Percentiles rank a stretch among this genome's conserved stretches.
phyloP scores from a whole-genome alignment of 2,113 vertebrate genomes.

The Cromileptes altivelis region DNA sequence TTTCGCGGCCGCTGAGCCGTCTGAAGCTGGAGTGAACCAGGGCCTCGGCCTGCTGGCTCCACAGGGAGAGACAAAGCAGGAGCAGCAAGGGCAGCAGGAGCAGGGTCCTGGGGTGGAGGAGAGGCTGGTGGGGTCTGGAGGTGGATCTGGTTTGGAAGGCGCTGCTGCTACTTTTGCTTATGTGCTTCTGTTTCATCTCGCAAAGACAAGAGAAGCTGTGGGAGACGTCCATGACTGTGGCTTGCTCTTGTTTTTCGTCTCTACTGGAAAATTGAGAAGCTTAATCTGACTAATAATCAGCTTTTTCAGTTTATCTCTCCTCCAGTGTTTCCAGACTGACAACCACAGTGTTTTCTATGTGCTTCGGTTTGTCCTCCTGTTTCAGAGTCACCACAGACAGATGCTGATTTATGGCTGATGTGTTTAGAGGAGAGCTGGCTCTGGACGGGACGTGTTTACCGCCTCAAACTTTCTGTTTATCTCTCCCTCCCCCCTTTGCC shows the following conservation, averaged over 20 bases:
- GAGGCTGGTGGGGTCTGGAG: constrained; percentile 3
- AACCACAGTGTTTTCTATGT: not conserved
- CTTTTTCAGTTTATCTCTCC: not conserved
- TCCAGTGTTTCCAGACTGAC: constrained; percentile 24
- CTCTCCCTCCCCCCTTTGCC: constrained; percentile 58
- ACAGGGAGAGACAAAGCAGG: constrained; percentile 77
- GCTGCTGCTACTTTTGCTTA: not conserved
- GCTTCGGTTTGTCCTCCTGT: constrained; percentile 11
- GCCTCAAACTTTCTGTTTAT: constrained; percentile 71
- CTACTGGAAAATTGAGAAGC: not conserved
- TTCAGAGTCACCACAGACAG: constrained; percentile 9
- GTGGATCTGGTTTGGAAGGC: not conserved
- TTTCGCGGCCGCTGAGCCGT: constrained; percentile 89
- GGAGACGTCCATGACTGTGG: constrained; percentile 34
- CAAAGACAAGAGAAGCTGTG: constrained; percentile 29
- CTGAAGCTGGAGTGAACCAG: constrained; percentile 87
- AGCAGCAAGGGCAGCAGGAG: constrained; percentile 69
- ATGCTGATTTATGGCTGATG: constrained; percentile 49
- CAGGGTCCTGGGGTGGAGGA: constrained; percentile 51
- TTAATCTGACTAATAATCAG: not conserved
- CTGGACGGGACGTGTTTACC: constrained; percentile 72
- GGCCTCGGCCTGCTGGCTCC: constrained; percentile 82
- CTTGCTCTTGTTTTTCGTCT: not conserved
- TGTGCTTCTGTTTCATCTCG: constrained; percentile 14
- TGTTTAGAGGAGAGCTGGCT: constrained; percentile 66